Conservation (phyloP, 2,113 vertebrate species). For the Pica pica region DNA sequence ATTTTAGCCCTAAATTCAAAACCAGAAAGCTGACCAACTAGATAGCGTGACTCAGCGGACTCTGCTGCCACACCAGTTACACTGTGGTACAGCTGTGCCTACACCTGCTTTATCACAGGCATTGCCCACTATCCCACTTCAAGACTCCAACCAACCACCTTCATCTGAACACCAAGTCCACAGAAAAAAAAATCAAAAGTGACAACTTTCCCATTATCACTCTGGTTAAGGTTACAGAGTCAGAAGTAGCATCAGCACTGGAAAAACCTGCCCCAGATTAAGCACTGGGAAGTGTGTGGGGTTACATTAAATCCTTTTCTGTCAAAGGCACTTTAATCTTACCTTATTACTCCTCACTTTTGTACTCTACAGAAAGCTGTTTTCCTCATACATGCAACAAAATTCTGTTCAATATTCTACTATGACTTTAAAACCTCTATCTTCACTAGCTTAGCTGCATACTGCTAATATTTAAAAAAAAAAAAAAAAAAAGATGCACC, state of each 20-base stretch:
- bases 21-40: not conserved
- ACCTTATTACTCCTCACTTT: not conserved
- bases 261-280: not conserved
- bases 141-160: not conserved
- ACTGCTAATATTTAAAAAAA: not conserved
- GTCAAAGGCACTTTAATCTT: not conserved
- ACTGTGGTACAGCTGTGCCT: accelerated
- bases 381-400: not conserved
- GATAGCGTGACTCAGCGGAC: accelerated
- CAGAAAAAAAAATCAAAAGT: not conserved
- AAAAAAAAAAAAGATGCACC: not conserved
- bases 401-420: not conserved
- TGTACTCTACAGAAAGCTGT: not conserved
- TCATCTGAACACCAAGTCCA: not conserved
- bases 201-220: not conserved
- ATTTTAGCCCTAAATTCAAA: not conserved
- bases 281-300: not conserved
- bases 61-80: not conserved
- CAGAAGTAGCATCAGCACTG: not conserved
- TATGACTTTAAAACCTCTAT: not conserved
- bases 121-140: not conserved
- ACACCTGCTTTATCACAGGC: not conserved
- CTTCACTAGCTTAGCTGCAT: not conserved
- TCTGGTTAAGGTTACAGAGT: not conserved
- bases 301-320: not conserved